Conservation (phyloP, 2,888 invertebrate genomes). For the Drosophila suboccidentalis region DNA sequence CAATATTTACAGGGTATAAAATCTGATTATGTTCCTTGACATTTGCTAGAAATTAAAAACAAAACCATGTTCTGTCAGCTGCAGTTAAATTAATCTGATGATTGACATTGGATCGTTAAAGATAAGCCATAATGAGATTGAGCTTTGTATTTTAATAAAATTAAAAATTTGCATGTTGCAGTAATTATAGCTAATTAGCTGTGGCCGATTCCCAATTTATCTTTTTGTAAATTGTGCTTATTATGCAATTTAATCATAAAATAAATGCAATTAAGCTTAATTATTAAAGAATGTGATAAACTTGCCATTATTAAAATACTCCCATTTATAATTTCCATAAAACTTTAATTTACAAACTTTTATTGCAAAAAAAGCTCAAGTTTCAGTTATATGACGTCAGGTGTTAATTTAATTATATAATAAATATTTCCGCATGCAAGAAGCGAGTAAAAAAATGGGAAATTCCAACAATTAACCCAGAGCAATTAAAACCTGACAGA, state of each 20-base stretch:
- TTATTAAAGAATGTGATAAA: background rate
- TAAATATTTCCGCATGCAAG: constrained; percentile 9
- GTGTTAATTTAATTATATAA: constrained; percentile 59
- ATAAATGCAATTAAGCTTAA: background rate
- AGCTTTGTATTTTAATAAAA: background rate
- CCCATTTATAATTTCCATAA: background rate
- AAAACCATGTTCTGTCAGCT: constrained; percentile 5
- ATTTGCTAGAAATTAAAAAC: background rate
- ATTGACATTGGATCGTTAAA: constrained; percentile 2
- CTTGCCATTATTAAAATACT: background rate
- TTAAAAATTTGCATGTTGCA: background rate
- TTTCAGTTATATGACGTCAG: constrained; percentile 3
- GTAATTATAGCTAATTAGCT: background rate
- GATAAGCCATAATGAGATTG: background rate
- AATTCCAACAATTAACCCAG: constrained; percentile 37
- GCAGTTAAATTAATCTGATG: background rate
- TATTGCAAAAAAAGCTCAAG: background rate
- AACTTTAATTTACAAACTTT: background rate
- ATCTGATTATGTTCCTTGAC: background rate
- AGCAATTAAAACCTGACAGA: constrained; percentile 37
- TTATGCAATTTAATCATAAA: background rate
- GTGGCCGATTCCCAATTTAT: background rate
- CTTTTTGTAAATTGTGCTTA: background rate
- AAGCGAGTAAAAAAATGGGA: constrained; percentile 4
- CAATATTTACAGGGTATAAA: background rate